Evolutionary conservation across 2,888 invertebrate genomes (phyloP), one percentile per base, ranked within the genome.

Genomic region (Cerastis rubricosa): DNA sequence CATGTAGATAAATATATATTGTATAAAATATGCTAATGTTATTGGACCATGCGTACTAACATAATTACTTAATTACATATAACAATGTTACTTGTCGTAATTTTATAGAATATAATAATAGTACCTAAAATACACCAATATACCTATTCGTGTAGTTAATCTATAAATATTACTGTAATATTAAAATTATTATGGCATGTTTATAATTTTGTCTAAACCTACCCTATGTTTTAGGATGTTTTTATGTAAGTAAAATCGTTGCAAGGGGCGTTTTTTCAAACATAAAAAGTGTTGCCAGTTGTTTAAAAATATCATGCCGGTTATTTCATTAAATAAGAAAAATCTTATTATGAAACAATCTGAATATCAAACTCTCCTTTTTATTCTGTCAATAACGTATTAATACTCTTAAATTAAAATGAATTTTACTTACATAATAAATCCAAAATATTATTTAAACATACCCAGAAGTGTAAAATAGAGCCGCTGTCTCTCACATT

Each of bases 41-140:
- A 91, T 89, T 91, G 92, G 92, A 92, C 92, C 92, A 92, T 87
- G 68, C 65, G 61, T 84, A 84, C 77, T 72, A 81, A 82, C 68
- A 74, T 86, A 74, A 82, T 66, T 69, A 76, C 76, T 85, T 22
- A 84, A 85, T 78, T 76, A 74, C 63, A 78, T 80, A 74, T 80
- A 81, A 86, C 75, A 77, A 78, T 81, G 47, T 78, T 78, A 78
- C 73, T 68, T 81, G 64, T 74, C 59, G 79, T 86, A 86, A 78
- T 66, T 85, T 73, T 82, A 80, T 78, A 78, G 45, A 17, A 67
- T 72, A 64, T 78, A 71, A 78, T 63, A 81, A 81, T 80, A 72
- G 35, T 77, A 85, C 71, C 74, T 85, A 77, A 71, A 74, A 88
- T 84, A 87, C 85, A 86, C 87, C 87, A 84, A 88, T 82, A 80